Conservation (phyloP, 2,797 vertebrate genomes). For the Xerus rutilus region DNA sequence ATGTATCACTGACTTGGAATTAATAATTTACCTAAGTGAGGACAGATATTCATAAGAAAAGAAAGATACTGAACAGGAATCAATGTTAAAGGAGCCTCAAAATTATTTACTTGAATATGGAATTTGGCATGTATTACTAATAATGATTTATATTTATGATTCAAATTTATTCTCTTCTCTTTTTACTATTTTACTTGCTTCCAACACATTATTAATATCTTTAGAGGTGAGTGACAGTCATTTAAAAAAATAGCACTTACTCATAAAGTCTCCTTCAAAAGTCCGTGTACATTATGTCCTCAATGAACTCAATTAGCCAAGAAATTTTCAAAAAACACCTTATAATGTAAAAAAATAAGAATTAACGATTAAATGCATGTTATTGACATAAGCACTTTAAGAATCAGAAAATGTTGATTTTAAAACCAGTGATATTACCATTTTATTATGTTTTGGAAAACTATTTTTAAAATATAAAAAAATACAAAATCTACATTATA, state of each 20-base stretch:
- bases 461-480: background rate
- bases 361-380: background rate
- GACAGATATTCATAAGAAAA: background rate
- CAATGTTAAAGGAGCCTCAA: background rate
- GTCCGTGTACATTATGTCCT: background rate
- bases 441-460: slow-evolving; percentile 4
- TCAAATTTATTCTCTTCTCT: background rate
- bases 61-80: background rate
- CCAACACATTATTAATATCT: background rate
- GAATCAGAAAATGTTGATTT: background rate
- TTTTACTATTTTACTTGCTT: background rate
- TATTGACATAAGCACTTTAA: background rate
- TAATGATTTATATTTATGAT: background rate
- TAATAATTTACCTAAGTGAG: background rate
- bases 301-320: background rate
- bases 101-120: background rate
- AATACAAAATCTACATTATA: background rate
- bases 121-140: background rate
- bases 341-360: background rate
- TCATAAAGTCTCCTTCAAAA: background rate
- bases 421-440: background rate
- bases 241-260: background rate
- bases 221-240: background rate
- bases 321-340: background rate
- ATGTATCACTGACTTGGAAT: background rate